A percentile compares a stretch with the other conserved stretches of the same genome.
These are phyloP conservation scores for Bos javanicus DNA, from an alignment of 2,113 vertebrate species.

Conservation along the genomic window DNA sequence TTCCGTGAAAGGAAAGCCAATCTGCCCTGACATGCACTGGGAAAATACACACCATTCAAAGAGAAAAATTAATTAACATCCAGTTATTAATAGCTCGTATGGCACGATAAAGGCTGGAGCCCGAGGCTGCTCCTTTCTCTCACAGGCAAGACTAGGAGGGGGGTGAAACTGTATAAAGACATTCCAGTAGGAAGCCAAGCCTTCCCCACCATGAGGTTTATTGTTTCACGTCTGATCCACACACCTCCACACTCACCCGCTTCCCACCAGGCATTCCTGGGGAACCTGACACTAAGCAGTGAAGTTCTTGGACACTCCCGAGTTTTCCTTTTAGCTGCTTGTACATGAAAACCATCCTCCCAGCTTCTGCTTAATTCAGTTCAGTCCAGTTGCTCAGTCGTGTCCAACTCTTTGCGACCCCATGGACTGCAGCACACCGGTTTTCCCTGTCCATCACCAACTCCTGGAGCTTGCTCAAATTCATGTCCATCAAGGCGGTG, in stretches of 20 bases:
- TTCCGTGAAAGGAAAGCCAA: not conserved
- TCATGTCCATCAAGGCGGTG: not conserved
- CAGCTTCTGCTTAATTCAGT: not conserved
- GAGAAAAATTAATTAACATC: slow-evolving; percentile 24
- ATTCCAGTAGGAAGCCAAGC: not conserved
- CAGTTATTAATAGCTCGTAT: slow-evolving; percentile 10
- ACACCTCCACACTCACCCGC: not conserved
- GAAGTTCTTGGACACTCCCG: not conserved
- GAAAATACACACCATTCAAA: not conserved
- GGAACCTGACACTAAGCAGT: not conserved
- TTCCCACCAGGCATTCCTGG: not conserved
- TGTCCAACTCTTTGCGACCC: not conserved
- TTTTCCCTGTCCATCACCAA: not conserved
- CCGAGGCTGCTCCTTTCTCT: not conserved
- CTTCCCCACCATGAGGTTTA: not conserved
- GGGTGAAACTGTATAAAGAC: slow-evolving; percentile 12
- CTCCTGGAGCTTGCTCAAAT: not conserved
- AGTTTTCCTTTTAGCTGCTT: not conserved
- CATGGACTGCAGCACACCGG: not conserved
- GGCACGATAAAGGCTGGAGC: not conserved
- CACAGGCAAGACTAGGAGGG: not conserved
- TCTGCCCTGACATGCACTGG: not conserved
- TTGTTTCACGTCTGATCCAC: not conserved
- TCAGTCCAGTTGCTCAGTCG: not conserved
- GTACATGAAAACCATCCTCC: not conserved